phyloP scores from a whole-genome alignment of 2,888 invertebrate species.

The Chaetogeoica ovagalla region DNA sequence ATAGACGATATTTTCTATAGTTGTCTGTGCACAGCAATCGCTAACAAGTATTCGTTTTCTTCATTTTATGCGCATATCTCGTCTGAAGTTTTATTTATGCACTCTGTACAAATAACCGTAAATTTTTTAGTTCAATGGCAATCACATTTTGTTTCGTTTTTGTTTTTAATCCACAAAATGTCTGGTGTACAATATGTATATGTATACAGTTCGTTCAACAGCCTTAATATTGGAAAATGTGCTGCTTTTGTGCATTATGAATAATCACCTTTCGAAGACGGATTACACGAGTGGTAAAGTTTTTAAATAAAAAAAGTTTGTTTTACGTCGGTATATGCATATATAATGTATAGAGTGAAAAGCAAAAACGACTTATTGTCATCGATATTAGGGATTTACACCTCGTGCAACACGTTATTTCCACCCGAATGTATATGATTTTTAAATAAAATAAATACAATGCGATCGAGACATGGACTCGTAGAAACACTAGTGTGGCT shows the following conservation, averaged over 20 bases:
- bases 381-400: not conserved
- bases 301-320: constrained; percentile 14
- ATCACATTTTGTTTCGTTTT: too few relatives aligned
- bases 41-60: too few relatives aligned
- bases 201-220: not conserved
- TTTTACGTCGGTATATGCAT: not conserved
- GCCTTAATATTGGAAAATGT: constrained; percentile 5
- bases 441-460: not conserved
- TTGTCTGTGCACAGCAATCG: too few relatives aligned
- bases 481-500: not conserved
- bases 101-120: too few relatives aligned
- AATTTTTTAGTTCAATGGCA: too few relatives aligned
- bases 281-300: constrained; percentile 10
- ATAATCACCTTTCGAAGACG: constrained; percentile 7
- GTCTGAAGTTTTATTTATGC: too few relatives aligned
- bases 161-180: too few relatives aligned
- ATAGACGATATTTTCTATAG: too few relatives aligned
- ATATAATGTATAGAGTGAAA: not conserved
- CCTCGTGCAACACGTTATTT: not conserved
- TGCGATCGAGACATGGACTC: not conserved
- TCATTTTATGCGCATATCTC: too few relatives aligned
- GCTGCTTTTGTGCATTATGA: constrained; percentile 1
- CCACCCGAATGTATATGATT: not conserved
- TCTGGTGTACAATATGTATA: not conserved
- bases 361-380: not conserved